Percentiles rank a stretch among this genome's conserved stretches.
Evolutionary conservation across 2,797 vertebrate genomes (phyloP).

Genomic region (Hoplostethus atlanticus): DNA sequence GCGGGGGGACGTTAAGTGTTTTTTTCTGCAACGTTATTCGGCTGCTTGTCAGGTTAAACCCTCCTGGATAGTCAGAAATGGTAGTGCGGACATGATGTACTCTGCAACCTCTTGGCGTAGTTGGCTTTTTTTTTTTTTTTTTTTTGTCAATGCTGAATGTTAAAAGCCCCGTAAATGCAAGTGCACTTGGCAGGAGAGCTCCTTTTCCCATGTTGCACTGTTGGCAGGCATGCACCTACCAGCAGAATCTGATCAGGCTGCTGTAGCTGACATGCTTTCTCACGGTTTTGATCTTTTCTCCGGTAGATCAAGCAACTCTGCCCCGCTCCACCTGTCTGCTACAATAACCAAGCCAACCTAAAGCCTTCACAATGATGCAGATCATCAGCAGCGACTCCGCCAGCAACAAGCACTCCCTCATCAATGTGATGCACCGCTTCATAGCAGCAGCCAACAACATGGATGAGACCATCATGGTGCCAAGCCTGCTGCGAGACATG

Average conservation of each 20-base stretch:
- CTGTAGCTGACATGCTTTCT: conserved; percentile 13
- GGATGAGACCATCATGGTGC: conserved; percentile 90
- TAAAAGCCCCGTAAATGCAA: no score
- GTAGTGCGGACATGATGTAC: not conserved
- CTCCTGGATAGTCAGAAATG: no score
- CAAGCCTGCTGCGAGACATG: conserved; percentile 84
- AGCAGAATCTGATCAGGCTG: not conserved
- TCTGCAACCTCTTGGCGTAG: not conserved
- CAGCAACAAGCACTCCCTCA: conserved; percentile 85
- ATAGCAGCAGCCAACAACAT: conserved; percentile 89
- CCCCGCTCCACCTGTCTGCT: conserved; percentile 57
- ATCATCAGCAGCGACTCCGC: conserved; percentile 78
- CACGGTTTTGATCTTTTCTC: conserved; percentile 10
- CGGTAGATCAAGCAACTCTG: conserved; percentile 49
- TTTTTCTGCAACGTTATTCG: no score
- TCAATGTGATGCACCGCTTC: conserved; percentile 89
- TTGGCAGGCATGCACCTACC: no score
- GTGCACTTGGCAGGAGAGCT: no score
- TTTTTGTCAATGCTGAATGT: no score
- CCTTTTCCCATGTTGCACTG: no score
- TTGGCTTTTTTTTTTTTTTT: no score
- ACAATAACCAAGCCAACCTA: conserved; percentile 39
- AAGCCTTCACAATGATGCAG: conserved; percentile 84
- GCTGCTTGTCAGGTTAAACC: accelerated
- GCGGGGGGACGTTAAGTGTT: no score